These are phyloP conservation scores for Arenicola marina DNA, from an alignment of 2,888 invertebrate genomes.

Conservation along the genomic window DNA sequence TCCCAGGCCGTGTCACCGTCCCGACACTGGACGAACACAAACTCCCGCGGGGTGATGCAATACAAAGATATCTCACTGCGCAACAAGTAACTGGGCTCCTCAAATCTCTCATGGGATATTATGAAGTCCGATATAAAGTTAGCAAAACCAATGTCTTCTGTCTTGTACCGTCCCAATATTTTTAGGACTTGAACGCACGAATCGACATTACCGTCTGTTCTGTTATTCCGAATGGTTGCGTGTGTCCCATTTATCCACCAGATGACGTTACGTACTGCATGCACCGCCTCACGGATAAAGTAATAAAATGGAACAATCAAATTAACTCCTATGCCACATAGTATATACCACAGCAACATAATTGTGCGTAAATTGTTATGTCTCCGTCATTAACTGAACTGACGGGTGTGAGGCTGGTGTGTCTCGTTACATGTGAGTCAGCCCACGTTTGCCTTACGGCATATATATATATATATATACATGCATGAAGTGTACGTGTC, in stretches of 20 bases:
- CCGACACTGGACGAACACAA: neutral
- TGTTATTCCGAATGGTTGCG: neutral
- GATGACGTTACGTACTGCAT: neutral
- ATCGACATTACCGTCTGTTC: neutral
- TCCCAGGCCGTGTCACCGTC: neutral
- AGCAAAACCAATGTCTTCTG: neutral
- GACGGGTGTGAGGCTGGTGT: no score
- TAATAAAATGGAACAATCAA: neutral
- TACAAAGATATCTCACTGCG: neutral
- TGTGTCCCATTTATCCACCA: neutral
- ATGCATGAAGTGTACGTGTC: no score
- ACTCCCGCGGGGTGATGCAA: neutral
- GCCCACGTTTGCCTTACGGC: no score
- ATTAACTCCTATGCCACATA: no score
- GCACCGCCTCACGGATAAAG: neutral
- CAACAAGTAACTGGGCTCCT: neutral
- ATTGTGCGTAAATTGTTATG: no score
- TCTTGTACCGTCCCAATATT: neutral
- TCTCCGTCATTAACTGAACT: no score
- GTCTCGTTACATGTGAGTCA: no score
- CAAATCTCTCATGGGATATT: neutral
- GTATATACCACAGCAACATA: no score
- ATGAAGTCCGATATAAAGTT: neutral
- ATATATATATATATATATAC: no score
- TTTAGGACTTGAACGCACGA: neutral